These are phyloP conservation scores for Byasa hedistus DNA, from an alignment of 2,888 invertebrate species.

Conservation along the genomic window DNA sequence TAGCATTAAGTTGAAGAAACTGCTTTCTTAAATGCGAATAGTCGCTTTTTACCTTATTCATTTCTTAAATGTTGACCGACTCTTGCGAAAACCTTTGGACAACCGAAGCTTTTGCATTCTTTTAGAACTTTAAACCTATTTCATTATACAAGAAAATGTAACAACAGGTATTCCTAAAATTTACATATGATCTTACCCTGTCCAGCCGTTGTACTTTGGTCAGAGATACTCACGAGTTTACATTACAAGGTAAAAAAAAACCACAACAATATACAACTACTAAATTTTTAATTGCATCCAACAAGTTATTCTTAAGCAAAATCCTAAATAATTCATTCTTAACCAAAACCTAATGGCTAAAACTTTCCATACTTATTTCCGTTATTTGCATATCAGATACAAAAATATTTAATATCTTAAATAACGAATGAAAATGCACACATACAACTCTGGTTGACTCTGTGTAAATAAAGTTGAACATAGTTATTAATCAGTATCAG, in stretches of 20 bases:
- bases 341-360: slow-evolving; percentile 72
- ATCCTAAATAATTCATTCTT: slow-evolving; percentile 67
- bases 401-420: slow-evolving; percentile 74
- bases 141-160: too few species aligned
- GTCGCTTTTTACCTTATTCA: too few species aligned
- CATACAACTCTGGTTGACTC: slow-evolving; percentile 65
- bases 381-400: slow-evolving; percentile 66
- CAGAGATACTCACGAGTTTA: too few species aligned
- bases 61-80: too few species aligned
- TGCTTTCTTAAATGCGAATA: too few species aligned
- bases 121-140: too few species aligned
- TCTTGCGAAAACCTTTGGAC: too few species aligned
- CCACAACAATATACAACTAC: slow-evolving; percentile 55
- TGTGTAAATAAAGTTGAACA: slow-evolving; percentile 59
- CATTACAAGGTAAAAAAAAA: slow-evolving; percentile 31
- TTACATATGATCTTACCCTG: too few species aligned
- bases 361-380: slow-evolving; percentile 59
- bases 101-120: too few species aligned
- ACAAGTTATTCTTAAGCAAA: slow-evolving; percentile 75
- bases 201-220: too few species aligned
- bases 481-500: slow-evolving; percentile 47
- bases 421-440: slow-evolving; percentile 73
- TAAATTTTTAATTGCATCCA: slow-evolving; percentile 75
- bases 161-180: too few species aligned
- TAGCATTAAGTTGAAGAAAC: too few species aligned